These are phyloP conservation scores for Manis javanica DNA, from an alignment of 2,797 vertebrate species.

Conservation along the genomic window DNA sequence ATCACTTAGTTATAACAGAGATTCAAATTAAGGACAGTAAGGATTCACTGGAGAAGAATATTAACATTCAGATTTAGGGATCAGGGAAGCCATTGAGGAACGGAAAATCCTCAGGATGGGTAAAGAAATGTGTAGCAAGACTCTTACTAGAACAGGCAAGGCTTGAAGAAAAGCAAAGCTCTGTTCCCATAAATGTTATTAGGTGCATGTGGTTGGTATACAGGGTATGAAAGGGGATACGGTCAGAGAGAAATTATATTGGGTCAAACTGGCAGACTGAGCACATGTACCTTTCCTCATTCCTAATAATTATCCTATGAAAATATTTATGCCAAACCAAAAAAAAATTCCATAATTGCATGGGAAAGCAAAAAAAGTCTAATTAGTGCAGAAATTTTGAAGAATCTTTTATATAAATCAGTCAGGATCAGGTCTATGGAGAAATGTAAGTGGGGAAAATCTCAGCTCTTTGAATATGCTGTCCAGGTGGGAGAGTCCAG, in stretches of 20 bases:
- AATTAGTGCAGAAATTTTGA: background rate
- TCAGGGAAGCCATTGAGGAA: background rate
- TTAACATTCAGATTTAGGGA: background rate
- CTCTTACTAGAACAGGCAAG: background rate
- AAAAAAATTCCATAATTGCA: background rate
- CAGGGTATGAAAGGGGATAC: background rate
- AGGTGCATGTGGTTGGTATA: no score
- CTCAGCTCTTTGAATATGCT: background rate
- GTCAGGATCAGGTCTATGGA: background rate
- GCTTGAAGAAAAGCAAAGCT: background rate
- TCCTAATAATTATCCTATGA: background rate
- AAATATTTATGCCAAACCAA: background rate
- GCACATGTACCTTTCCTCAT: background rate
- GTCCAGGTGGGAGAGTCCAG: background rate
- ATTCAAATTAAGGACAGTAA: background rate
- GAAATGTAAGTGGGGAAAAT: background rate
- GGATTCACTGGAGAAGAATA: background rate
- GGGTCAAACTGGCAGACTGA: background rate
- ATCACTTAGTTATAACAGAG: background rate
- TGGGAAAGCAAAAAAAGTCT: background rate
- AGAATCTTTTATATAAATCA: background rate
- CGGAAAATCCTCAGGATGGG: no score
- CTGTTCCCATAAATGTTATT: background rate
- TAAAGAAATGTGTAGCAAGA: background rate
- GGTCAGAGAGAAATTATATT: background rate